Percentiles rank a stretch among this genome's conserved stretches.
These are phyloP conservation scores for Polydrusus pterygomalis DNA, from an alignment of 2,888 invertebrate species.

Conservation along the genomic window DNA sequence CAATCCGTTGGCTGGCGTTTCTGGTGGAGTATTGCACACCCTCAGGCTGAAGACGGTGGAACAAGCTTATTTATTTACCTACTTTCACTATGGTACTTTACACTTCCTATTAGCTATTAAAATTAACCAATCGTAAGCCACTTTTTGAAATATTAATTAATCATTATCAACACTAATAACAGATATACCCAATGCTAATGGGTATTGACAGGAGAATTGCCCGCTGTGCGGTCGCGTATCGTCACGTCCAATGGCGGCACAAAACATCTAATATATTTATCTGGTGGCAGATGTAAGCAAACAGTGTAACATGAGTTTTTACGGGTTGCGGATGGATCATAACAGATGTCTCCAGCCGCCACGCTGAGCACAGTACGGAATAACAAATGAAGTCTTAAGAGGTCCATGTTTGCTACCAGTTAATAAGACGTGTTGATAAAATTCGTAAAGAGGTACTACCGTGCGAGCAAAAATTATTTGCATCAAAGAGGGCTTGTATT, in stretches of 20 bases:
- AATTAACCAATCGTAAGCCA: background rate
- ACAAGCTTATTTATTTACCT: no score
- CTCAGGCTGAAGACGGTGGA: no score
- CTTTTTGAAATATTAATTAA: conserved; percentile 20
- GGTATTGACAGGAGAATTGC: conserved; percentile 38
- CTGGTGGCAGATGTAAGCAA: conserved; percentile 51
- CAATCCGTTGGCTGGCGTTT: no score
- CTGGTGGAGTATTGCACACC: no score
- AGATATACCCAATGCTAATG: conserved; percentile 26
- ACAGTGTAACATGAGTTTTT: conserved; percentile 46
- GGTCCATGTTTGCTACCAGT: background rate
- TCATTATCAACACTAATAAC: conserved; percentile 33
- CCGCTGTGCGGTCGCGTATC: conserved; percentile 45
- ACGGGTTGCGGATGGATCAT: conserved; percentile 39
- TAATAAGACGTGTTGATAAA: background rate
- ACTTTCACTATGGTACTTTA: no score
- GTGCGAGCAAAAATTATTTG: no score
- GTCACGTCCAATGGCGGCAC: conserved; percentile 37
- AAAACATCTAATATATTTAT: conserved; percentile 51
- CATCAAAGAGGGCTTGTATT: no score
- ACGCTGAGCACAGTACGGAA: conserved; percentile 5
- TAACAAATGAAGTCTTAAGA: conserved; percentile 20
- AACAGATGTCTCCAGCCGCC: conserved; percentile 52
- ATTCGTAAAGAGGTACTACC: no score
- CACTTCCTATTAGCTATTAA: no score